Evolutionary conservation across 2,113 vertebrate genomes (phyloP), one percentile per base, ranked within the genome.

Genomic region (Gambusia holbrooki): DNA sequence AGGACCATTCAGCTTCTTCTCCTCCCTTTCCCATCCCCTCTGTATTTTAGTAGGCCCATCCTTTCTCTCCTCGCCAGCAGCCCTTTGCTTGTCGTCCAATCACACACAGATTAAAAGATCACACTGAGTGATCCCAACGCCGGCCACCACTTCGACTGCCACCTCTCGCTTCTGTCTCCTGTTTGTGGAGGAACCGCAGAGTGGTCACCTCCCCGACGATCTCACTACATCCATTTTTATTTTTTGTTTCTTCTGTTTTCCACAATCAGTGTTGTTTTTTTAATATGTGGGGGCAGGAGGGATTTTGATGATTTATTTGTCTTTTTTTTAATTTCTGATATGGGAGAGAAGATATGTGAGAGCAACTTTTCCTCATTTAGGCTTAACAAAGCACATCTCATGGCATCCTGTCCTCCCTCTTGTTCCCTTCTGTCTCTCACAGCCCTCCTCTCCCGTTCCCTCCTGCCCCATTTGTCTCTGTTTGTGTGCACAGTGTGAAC

Each of bases 401-500:
- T 77, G 60, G 71, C 66, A 30, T 88, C 85, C 84, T 75, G 68
- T 84, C 79, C 84, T 80, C 74, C 66, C 74, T 60, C 54, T 66
- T 51, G 75, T 71, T 51, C 82, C 67, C 71, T 70, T 69, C 71
- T 82, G 78, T 88, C 90, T 88, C 86, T 84, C 82, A 79, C 84
- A 82, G 37, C 67, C 78, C 82, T 76, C 82, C 75, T 42, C 81
- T 82, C 73, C 71, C 69, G 32, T 58, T 73, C 65, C 80, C 58
- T 66, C 73, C 84, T 71, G 40, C 82, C 81, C 85, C 30, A 62
- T 92, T 87, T 90, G 90, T 93, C 90, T 91, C 87, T 65, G 88
- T 94, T 90, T 88, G 91, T 93, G 93, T 94, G 91, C 90, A 90
- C 89, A 84, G 92, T 93, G 93, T 93, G 92, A 93, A 90, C 76